A percentile compares a stretch with the other conserved stretches of the same genome.
Conservation (phyloP, 2,797 vertebrate genomes). For the Xenops minutus region DNA sequence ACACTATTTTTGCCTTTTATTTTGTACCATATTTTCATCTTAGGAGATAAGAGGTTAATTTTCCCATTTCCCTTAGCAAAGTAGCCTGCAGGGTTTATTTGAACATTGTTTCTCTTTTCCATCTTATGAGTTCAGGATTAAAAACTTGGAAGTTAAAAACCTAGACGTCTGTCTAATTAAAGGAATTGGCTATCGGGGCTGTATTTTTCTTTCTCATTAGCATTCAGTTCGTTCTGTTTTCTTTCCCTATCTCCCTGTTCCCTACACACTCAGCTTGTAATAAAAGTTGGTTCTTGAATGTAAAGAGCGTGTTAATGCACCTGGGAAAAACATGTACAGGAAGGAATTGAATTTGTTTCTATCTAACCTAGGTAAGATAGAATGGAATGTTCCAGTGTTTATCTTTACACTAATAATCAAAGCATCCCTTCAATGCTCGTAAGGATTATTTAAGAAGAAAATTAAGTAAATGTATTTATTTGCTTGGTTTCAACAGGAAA, state of each 20-base stretch:
- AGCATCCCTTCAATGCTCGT: background rate
- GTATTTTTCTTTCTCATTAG: constrained; percentile 38
- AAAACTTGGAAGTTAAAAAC: constrained; percentile 38
- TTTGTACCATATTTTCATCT: background rate
- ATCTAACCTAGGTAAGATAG: constrained; percentile 15
- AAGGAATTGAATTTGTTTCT: constrained; percentile 52
- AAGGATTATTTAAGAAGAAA: constrained; percentile 62
- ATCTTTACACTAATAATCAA: constrained; percentile 55
- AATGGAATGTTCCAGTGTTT: constrained; percentile 19
- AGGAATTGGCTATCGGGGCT: constrained; percentile 4
- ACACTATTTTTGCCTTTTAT: background rate
- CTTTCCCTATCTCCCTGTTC: constrained; percentile 38
- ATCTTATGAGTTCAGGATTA: constrained; percentile 15
- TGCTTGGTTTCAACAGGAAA: constrained; percentile 46
- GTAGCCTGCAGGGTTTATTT: background rate
- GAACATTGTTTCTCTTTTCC: background rate
- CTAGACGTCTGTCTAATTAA: background rate
- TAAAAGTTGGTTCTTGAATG: constrained; percentile 57
- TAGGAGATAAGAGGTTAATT: constrained; percentile 10
- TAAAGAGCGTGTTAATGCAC: constrained; percentile 58
- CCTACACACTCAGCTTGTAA: constrained; percentile 38
- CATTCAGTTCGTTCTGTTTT: constrained; percentile 39
- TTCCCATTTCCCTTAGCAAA: background rate
- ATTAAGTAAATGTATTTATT: constrained; percentile 50
- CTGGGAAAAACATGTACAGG: constrained; percentile 18